Evolutionary conservation across 2,888 invertebrate genomes (phyloP), one percentile per base, ranked within the genome.

Genomic region (Blomia tropicalis): DNA sequence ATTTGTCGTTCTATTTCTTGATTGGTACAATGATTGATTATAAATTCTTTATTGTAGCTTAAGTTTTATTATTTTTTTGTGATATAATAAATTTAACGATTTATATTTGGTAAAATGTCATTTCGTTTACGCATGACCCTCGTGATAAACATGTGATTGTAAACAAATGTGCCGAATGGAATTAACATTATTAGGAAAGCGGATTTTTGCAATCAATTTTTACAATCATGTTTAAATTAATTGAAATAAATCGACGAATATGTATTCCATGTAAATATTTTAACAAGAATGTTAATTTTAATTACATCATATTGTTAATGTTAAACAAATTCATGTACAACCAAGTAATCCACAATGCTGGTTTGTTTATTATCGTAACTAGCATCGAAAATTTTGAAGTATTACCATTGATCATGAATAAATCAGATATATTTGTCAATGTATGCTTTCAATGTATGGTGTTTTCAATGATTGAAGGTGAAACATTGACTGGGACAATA

Each of bases 1-100:
- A 43, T 91, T 96, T 73, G 87, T 92, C 23, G 77, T 98, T 59
- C 77, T 98, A 11, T 98, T 98, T 75, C 79, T 98, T 60, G 95
- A 98, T 77, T 98, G 96, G 96, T 98, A 96, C 74, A 96, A 96
- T 79, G 72, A 74, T 47, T 78, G 67, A 73, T 19, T 19, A 47
- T 47, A 30, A 51, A 17, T 14, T n/a, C n/a, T n/a, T n/a, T n/a
- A 41, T n/a, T 41, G 19, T n/a, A 41, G 19, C 19, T 41, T 41
- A 41, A 41, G 19, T n/a, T 41, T 41, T 41, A n/a, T 41, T 41
- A 41, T 5, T 41, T 5, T n/a, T n/a, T n/a, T n/a, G n/a, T n/a
- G n/a, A n/a, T n/a, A n/a, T n/a, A n/a, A n/a, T n/a, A n/a, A n/a
- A n/a, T n/a, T n/a, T n/a, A n/a, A n/a, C n/a, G n/a, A n/a, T n/a